Conservation (phyloP, 2,113 vertebrate species). For the Chionis minor region DNA sequence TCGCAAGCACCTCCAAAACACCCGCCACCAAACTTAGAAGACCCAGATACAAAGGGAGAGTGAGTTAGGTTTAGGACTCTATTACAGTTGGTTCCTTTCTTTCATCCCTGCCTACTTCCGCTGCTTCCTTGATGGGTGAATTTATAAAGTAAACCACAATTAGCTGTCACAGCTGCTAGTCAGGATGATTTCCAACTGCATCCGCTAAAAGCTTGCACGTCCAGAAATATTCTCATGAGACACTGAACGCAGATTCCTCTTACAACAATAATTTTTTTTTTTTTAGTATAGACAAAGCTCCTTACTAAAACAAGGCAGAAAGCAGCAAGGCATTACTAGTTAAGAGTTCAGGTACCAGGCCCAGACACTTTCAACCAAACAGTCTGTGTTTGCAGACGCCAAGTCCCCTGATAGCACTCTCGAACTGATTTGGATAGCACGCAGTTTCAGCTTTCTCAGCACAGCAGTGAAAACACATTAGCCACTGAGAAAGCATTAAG, state of each 20-base stretch:
- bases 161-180: background rate
- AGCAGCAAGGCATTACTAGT: background rate
- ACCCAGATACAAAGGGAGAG: background rate
- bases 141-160: background rate
- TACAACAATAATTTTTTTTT: background rate
- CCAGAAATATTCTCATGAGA: background rate
- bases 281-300: background rate
- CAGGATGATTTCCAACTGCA: background rate
- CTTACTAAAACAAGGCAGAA: background rate
- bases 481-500: background rate
- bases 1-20: background rate
- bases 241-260: background rate
- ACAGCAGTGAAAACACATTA: background rate
- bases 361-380: background rate
- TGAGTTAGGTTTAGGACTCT: background rate
- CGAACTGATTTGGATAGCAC: accelerated
- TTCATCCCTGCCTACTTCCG: background rate
- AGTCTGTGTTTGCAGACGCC: background rate
- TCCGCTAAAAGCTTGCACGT: background rate
- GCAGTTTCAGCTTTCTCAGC: background rate
- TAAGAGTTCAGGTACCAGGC: background rate
- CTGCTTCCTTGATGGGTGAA: background rate
- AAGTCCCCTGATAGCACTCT: background rate
- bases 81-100: background rate
- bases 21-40: accelerated